Base-by-base conservation (phyloP, 2,113 vertebrate species). In the Montifringilla adamsi region DNA sequence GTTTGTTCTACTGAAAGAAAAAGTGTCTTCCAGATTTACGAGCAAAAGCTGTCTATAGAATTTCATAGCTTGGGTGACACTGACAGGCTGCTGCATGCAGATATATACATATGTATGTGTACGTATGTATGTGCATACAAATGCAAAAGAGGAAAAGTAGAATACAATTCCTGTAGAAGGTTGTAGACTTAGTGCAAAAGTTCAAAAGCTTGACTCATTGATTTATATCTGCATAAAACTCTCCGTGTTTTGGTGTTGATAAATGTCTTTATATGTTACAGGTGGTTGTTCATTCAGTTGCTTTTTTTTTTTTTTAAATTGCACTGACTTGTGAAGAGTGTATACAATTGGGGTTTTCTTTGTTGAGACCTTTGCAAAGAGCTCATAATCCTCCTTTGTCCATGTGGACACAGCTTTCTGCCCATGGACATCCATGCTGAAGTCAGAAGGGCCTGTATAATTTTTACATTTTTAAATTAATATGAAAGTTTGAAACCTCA, bases 1-100 rank as follows among this genome's bases (percentile, higher is more conserved):
- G 47, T 82, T 93, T 91, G 82, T 89, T 84, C 75, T 93, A 3
- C 79, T 92, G 85, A 94, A 93, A 93, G 87, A 91, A 96, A 94
- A 94, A 89, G 66, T 75, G 66, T 79, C 90, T 94, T 90, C 76
- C 89, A 89, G 91, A 56, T 55, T 80, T 76, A 85, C 81, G 56
- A 90, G 85, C 50, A 74, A 85, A 95, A 93, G 68, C 86, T 93
- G 91, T 78, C 84, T 66, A 8, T 58, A 35, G 81, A 49, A 77
- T 89, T 95, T 80, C 75, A 43, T 50, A 63, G 31, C 31, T 19
- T 92, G 41, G 77, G 59, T 90, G 82, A 91, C 66, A 49, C 37
- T 75, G 78, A 53, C 84, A 64, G 69, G 66, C 79, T 64, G 27
- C 49, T 83, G 53, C 28, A 52, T 37, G 63, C 39, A 83, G n/a